A percentile compares a stretch with the other conserved stretches of the same genome.
Conservation (phyloP, 2,113 vertebrate genomes). For the Gopherus flavomarginatus region DNA sequence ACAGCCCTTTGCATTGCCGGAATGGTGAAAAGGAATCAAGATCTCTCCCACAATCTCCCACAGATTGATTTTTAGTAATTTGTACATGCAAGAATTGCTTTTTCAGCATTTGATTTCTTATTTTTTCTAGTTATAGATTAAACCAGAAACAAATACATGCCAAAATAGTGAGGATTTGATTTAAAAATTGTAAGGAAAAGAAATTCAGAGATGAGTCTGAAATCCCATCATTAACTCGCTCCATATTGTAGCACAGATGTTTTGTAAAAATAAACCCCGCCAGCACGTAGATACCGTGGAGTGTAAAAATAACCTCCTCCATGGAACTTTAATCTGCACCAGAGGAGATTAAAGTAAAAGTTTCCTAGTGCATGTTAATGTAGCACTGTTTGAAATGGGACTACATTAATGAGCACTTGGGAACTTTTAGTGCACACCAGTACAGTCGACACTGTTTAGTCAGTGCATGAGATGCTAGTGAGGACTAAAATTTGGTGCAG, state of each 20-base stretch:
- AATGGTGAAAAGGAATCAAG: neutral
- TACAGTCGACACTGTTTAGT: neutral
- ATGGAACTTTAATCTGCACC: neutral
- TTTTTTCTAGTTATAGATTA: constrained; percentile 35
- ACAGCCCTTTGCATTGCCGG: neutral
- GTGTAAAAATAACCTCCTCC: neutral
- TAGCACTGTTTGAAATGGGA: neutral
- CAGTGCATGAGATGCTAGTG: neutral
- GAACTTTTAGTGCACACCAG: neutral
- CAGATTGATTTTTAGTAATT: constrained; percentile 34
- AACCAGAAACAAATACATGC: constrained; percentile 42
- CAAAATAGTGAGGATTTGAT: constrained; percentile 59
- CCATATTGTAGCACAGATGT: constrained; percentile 59
- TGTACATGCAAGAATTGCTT: constrained; percentile 15
- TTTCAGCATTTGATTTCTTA: constrained; percentile 13
- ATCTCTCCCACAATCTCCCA: neutral
- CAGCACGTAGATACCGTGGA: constrained; percentile 23
- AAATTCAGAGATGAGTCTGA: constrained; percentile 51
- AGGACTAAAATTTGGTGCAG: neutral
- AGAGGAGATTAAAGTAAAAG: neutral
- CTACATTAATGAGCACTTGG: neutral
- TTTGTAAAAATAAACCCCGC: constrained; percentile 69
- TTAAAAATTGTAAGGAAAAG: constrained; percentile 52
- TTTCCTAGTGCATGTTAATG: neutral
- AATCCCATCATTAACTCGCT: constrained; percentile 27